Conservation (phyloP, 2,797 vertebrate species). For the Sus cebifrons region DNA sequence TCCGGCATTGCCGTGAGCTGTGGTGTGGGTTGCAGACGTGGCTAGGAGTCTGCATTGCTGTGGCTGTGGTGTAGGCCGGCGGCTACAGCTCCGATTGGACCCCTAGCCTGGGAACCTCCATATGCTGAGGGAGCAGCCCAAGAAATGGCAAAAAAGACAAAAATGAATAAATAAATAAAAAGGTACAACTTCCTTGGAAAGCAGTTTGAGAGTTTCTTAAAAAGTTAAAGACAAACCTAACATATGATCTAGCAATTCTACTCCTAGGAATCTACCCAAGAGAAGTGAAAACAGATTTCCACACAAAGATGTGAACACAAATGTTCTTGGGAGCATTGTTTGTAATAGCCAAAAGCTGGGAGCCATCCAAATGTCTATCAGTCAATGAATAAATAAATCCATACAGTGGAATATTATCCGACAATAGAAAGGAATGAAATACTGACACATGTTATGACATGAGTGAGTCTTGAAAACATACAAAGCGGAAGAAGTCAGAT, state of each 20-base stretch:
- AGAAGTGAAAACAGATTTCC: background rate
- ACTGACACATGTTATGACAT: background rate
- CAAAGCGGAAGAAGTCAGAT: constrained; percentile 4
- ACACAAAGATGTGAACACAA: background rate
- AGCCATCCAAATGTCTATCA: background rate
- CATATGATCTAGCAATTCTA: background rate
- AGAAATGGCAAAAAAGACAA: no score
- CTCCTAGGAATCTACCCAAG: background rate
- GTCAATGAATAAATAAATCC: background rate
- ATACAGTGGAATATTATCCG: background rate
- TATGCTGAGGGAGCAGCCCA: no score
- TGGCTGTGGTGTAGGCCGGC: no score
- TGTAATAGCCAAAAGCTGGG: background rate
- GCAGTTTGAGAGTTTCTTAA: background rate
- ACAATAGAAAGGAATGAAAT: background rate
- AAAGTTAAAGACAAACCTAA: background rate
- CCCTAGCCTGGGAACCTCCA: no score
- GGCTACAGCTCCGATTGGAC: no score
- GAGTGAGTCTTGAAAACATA: background rate
- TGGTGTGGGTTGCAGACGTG: no score
- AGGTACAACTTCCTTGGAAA: background rate
- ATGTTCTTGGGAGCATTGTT: background rate
- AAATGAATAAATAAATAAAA: background rate
- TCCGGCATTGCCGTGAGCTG: no score
- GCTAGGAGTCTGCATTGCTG: no score